Evolutionary conservation across 2,888 invertebrate species (phyloP).

Genomic region (Muscina levida): DNA sequence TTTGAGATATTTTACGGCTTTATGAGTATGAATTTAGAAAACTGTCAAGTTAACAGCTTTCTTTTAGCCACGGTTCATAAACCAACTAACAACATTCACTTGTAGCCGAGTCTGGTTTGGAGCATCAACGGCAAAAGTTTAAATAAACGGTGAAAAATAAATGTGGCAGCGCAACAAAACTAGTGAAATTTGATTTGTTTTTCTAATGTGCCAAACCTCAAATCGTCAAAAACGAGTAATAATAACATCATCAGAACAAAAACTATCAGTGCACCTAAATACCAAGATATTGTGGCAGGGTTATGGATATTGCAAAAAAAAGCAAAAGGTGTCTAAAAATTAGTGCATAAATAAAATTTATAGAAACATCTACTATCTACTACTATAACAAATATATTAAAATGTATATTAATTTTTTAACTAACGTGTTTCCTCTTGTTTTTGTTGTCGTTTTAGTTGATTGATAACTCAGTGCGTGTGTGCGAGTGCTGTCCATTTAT

Average conservation of each 20-base stretch:
- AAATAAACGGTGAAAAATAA: slow-evolving; percentile 45
- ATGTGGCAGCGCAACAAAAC: slow-evolving; percentile 40
- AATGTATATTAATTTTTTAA: background rate
- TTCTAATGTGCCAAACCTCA: too few species aligned
- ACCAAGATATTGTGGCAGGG: background rate
- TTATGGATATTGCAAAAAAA: background rate
- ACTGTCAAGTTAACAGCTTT: slow-evolving; percentile 61
- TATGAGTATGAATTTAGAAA: slow-evolving; percentile 48
- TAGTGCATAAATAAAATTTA: too few species aligned
- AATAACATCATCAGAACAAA: slow-evolving; percentile 18
- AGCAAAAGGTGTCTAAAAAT: background rate
- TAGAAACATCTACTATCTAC: too few species aligned
- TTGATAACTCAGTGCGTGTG: slow-evolving; percentile 27
- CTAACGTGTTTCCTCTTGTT: slow-evolving; percentile 19
- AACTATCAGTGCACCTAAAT: slow-evolving; percentile 1
- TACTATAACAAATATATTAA: too few species aligned
- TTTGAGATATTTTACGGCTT: slow-evolving; percentile 31
- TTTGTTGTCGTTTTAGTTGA: slow-evolving; percentile 51
- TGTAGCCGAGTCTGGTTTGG: slow-evolving; percentile 57
- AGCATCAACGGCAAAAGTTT: slow-evolving; percentile 48
- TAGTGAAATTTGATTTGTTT: slow-evolving; percentile 9
- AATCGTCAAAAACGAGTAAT: slow-evolving; percentile 17
- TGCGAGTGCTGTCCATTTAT: slow-evolving; percentile 50
- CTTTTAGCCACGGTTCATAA: slow-evolving; percentile 59
- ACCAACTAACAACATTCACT: slow-evolving; percentile 60